Conservation (phyloP, 1,140 invertebrate genomes). For the Panagrolaimus sp. region DNA sequence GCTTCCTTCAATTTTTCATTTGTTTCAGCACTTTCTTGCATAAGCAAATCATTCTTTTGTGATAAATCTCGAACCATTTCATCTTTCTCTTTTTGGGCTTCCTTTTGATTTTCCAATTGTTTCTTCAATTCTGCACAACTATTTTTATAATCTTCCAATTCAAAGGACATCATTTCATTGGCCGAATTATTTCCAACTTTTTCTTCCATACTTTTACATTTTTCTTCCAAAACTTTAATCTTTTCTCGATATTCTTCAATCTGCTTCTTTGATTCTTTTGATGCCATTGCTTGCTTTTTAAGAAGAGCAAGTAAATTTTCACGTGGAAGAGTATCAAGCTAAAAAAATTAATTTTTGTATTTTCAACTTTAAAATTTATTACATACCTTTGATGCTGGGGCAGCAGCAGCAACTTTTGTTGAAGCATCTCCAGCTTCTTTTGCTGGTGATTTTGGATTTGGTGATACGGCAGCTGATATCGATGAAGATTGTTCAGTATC, state of each 20-base stretch:
- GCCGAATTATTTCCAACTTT: background rate
- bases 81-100: background rate
- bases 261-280: background rate
- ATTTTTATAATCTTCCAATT: constrained; percentile 9
- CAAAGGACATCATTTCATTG: background rate
- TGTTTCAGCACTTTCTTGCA: background rate
- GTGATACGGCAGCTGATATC: no score
- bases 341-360: background rate
- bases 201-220: background rate
- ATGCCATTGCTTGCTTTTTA: background rate
- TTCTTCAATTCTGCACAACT: constrained; percentile 3
- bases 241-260: background rate
- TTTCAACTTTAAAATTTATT: background rate
- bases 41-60: background rate
- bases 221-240: background rate
- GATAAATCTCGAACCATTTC: background rate
- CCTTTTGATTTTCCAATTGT: background rate
- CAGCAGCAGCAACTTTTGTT: background rate
- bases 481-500: no score
- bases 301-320: background rate
- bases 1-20: constrained; percentile 1
- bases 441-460: no score
- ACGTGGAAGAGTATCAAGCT: constrained; percentile 1
- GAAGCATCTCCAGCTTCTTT: background rate
- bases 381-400: background rate